A percentile compares a stretch with the other conserved stretches of the same genome.
Evolutionary conservation across 35 echinoderm and acorn worm species (phyloP).

Genomic region (Diadema setosum): DNA sequence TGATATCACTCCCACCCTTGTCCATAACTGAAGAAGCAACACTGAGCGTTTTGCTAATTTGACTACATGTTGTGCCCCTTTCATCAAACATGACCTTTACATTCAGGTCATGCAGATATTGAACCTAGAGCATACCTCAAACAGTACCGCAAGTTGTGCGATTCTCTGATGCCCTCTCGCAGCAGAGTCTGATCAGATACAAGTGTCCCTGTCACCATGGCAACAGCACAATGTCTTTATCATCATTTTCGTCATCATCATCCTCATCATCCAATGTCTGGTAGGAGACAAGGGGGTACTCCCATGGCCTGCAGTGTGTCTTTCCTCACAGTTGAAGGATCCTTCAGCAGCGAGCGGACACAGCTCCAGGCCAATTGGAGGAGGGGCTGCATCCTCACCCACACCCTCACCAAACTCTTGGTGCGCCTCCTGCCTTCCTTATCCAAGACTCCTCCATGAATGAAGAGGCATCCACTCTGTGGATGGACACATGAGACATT

Average conservation of each 20-base stretch:
- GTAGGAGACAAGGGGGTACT: not conserved
- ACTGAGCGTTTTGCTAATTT: no score
- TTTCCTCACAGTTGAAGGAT: not conserved
- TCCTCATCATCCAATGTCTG: slow-evolving; percentile 4
- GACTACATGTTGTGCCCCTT: no score
- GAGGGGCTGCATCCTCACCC: slow-evolving; percentile 61
- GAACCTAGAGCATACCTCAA: no score
- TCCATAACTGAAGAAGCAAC: no score
- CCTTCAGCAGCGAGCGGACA: slow-evolving; percentile 11
- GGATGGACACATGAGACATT: not conserved
- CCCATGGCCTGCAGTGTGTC: not conserved
- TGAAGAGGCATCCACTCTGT: slow-evolving; percentile 86
- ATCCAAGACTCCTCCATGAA: slow-evolving; percentile 80
- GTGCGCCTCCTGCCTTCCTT: slow-evolving; percentile 46
- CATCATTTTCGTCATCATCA: not conserved
- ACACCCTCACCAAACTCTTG: slow-evolving; percentile 61
- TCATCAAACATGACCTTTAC: no score
- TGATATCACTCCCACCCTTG: no score
- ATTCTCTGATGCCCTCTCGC: no score
- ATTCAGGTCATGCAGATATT: no score
- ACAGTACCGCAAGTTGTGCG: no score
- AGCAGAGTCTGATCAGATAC: no score
- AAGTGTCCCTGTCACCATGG: no score
- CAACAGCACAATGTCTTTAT: no score
- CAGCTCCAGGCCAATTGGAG: slow-evolving; percentile 61